Conservation (phyloP, 2,113 vertebrate genomes). For the Prinia subflava region DNA sequence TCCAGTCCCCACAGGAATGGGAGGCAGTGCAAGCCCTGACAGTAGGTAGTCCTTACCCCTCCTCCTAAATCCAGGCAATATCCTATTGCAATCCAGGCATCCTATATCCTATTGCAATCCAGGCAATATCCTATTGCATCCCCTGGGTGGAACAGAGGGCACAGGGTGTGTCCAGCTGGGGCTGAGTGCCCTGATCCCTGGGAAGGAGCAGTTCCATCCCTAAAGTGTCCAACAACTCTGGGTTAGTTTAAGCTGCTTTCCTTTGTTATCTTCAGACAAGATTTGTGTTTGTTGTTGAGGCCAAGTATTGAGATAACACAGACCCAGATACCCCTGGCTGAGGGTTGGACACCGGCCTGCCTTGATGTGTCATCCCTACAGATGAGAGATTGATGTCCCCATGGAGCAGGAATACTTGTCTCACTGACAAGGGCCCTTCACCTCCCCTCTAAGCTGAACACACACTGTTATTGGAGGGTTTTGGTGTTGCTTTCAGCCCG, state of each 20-base stretch:
- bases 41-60: slow-evolving; percentile 74
- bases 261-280: background rate
- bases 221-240: background rate
- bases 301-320: background rate
- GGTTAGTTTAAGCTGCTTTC: background rate
- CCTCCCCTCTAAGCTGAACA: background rate
- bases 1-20: slow-evolving; percentile 97
- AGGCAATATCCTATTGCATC: background rate
- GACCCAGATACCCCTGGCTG: background rate
- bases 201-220: background rate
- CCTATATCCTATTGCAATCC: background rate
- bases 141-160: background rate
- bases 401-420: background rate
- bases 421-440: background rate
- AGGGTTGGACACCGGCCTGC: background rate
- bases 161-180: background rate
- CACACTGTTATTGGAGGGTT: background rate
- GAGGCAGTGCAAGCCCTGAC: slow-evolving; percentile 90
- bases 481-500: background rate
- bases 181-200: background rate
- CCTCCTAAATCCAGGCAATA: background rate
- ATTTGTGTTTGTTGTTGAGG: background rate
- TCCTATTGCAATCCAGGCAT: too few species aligned
- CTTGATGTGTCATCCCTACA: background rate
- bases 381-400: fast-evolving